These are phyloP conservation scores for Squalus acanthias DNA, from an alignment of 2,797 vertebrate species.

Conservation along the genomic window DNA sequence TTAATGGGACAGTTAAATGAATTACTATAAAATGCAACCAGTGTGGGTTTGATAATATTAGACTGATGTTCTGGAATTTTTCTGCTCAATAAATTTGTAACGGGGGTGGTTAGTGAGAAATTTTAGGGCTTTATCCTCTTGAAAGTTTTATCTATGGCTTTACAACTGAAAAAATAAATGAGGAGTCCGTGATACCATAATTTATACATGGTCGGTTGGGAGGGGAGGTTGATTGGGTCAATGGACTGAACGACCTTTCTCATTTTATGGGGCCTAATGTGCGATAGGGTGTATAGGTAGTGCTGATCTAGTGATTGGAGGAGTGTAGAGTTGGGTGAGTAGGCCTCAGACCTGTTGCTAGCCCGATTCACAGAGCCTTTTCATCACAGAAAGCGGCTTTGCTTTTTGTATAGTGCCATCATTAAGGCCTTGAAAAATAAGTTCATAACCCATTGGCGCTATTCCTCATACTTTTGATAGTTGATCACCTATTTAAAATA, in stretches of 20 bases:
- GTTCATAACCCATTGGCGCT: no score
- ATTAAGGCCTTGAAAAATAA: no score
- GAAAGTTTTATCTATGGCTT: background rate
- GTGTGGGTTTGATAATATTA: background rate
- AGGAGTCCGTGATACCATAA: background rate
- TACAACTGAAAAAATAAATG: background rate
- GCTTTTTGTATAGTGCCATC: no score
- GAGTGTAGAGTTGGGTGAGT: background rate
- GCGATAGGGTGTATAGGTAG: background rate
- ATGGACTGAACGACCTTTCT: background rate
- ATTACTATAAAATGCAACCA: background rate
- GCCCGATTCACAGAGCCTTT: background rate
- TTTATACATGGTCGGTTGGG: background rate
- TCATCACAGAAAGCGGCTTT: background rate
- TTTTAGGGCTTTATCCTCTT: background rate
- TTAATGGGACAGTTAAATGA: background rate
- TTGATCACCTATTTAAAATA: background rate
- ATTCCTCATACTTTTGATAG: background rate
- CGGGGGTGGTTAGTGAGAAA: background rate
- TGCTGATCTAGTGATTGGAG: background rate
- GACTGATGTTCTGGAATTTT: background rate
- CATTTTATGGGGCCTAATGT: background rate
- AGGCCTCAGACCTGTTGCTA: background rate
- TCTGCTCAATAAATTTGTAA: background rate
- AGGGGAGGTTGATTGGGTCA: background rate